These are phyloP conservation scores for Psephotus haematonotus DNA, from an alignment of 2,113 vertebrate genomes.

Conservation along the genomic window DNA sequence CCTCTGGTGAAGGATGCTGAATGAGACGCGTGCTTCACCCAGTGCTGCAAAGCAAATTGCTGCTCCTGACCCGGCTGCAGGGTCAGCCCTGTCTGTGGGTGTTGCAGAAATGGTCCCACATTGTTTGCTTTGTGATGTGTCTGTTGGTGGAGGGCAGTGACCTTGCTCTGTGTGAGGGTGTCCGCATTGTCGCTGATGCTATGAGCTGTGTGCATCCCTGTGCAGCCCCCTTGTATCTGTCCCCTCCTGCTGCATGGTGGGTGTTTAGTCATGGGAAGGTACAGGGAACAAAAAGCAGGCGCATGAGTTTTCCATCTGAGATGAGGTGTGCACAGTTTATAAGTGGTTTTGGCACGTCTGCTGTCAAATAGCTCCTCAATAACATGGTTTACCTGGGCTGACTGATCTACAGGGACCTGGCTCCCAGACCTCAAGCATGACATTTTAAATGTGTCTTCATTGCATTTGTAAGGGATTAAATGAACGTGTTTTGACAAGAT, in stretches of 20 bases:
- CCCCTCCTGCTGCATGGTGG: rapidly evolving
- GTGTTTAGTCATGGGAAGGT: not conserved
- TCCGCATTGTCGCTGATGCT: rapidly evolving
- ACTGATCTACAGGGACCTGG: constrained; percentile 38
- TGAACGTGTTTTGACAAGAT: constrained; percentile 57
- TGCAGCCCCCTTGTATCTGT: rapidly evolving
- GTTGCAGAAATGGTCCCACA: rapidly evolving
- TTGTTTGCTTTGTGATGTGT: rapidly evolving
- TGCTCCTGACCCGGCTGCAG: rapidly evolving
- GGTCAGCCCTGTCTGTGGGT: not conserved
- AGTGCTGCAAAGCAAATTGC: rapidly evolving
- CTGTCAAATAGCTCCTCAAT: constrained; percentile 36
- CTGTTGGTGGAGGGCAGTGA: not conserved
- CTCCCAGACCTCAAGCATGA: constrained; percentile 53
- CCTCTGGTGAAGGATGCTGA: not conserved
- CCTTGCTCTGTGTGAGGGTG: rapidly evolving
- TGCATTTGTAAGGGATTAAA: constrained; percentile 63
- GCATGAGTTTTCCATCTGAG: not conserved
- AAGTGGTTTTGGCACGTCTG: not conserved
- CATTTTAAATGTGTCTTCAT: constrained; percentile 56
- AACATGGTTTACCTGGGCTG: not conserved
- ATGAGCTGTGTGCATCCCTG: rapidly evolving
- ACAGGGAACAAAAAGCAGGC: not conserved
- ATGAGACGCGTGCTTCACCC: rapidly evolving
- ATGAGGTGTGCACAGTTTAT: not conserved